Conservation (phyloP, 2,113 vertebrate genomes). For the Carassius gibelio region DNA sequence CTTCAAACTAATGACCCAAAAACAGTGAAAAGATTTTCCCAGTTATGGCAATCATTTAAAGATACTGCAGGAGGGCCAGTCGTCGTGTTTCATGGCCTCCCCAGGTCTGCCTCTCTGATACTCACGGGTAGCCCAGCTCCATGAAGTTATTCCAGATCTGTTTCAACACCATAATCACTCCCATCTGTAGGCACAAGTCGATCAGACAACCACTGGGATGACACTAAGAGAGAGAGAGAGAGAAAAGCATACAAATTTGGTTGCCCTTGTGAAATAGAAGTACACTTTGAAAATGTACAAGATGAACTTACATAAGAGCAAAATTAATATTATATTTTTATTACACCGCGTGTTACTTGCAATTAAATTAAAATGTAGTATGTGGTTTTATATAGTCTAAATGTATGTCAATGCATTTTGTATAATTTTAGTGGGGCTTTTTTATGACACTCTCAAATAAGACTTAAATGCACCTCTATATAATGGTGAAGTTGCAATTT, state of each 20-base stretch:
- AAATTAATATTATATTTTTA: too few relatives aligned
- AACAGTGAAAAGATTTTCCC: not conserved
- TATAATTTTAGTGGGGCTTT: too few relatives aligned
- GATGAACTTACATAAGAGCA: too few relatives aligned
- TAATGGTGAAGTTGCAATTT: too few relatives aligned
- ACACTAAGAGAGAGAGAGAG: conserved; percentile 75
- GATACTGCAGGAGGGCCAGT: not conserved
- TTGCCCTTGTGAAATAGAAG: not conserved
- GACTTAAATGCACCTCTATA: too few relatives aligned
- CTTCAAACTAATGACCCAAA: too few relatives aligned
- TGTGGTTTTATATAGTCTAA: too few relatives aligned
- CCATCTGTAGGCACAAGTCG: conserved; percentile 99
- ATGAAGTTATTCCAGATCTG: conserved; percentile 99
- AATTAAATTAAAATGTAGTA: too few relatives aligned
- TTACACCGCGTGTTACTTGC: too few relatives aligned
- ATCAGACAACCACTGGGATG: conserved; percentile 98
- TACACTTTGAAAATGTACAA: conserved; percentile 17
- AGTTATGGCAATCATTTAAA: not conserved
- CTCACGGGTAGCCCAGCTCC: conserved; percentile 97
- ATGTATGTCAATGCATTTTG: too few relatives aligned
- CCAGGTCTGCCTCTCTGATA: conserved; percentile 9
- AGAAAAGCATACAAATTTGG: not conserved
- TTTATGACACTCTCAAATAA: too few relatives aligned
- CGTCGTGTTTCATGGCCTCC: not conserved
- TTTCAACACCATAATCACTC: conserved; percentile 98